Evolutionary conservation across 2,797 vertebrate genomes (phyloP), one percentile per base, ranked within the genome.

Genomic region (Scleropages formosus): DNA sequence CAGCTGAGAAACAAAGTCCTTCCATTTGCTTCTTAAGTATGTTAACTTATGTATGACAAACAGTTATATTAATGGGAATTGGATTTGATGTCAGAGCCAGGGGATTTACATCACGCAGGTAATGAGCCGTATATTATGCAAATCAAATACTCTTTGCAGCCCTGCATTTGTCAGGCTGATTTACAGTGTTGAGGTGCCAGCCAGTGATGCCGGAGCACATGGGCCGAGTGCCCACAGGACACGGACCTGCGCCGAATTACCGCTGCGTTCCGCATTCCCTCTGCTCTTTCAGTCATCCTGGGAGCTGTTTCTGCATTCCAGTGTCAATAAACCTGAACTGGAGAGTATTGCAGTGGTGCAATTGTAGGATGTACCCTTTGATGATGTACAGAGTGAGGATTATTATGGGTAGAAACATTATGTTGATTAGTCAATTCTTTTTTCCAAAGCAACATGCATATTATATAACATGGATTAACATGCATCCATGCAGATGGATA

Each of bases 71-170:
- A 71, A 58, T 27, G 51, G 15, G 68, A 71, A 26, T 47, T 71
- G 51, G 68, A 71, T 67, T 59, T 75, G 65, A 67, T 59, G 58
- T 59, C 65, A 80, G 75, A 82, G 80, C 75, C 67, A 49, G 80
- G 77, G 78, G 78, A 80, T 82, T 77, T 80, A 79, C 75, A 83
- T 84, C 79, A 82, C 79, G 78, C 76, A 80, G 81, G 79, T 84
- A 86, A 86, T 82, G 84, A 86, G 83, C 75, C 78, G 66, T 84
- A 79, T 77, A 76, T 81, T 80, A 80, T 81, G 79, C 72, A 81
- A 79, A 86, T 84, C 82, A 81, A 78, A 80, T 71, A 78, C 60
- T 61, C 59, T 74, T 20, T 56, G 27, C 76, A 68, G 75, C 58
- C 72, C 79, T 75, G 67, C 76, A 80, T 82, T 81, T 82, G 72